These are phyloP conservation scores for Pangasianodon gigas DNA, from an alignment of 2,113 vertebrate genomes.

Conservation along the genomic window DNA sequence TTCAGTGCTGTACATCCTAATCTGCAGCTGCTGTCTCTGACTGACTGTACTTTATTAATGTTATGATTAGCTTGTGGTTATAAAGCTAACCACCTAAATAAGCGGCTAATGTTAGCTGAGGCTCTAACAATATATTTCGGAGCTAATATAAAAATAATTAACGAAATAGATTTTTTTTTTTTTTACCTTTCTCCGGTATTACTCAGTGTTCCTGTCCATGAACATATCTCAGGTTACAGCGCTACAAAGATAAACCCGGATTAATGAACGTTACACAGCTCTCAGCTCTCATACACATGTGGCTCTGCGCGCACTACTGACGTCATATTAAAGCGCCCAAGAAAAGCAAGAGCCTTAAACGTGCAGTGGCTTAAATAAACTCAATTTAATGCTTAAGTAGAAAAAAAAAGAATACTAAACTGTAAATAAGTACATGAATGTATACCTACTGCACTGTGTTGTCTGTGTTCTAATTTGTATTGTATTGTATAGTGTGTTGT, in stretches of 20 bases:
- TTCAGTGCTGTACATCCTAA: neutral
- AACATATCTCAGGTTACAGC: neutral
- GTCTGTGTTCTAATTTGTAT: neutral
- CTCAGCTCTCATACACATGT: neutral
- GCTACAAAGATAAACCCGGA: neutral
- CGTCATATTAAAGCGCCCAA: conserved; percentile 29
- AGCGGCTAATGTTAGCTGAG: neutral
- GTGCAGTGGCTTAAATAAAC: neutral
- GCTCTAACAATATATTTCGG: neutral
- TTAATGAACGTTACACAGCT: neutral
- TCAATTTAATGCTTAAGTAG: no score
- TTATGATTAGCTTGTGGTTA: neutral
- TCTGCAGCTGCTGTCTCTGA: neutral
- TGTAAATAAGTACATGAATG: neutral
- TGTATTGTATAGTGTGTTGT: neutral
- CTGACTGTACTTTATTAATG: neutral
- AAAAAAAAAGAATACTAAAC: neutral
- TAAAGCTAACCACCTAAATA: neutral
- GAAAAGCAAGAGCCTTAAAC: conserved; percentile 1
- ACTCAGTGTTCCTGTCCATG: neutral
- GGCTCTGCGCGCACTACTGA: neutral
- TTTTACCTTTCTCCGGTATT: neutral
- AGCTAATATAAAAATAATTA: neutral
- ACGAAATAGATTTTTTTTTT: neutral
- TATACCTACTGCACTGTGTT: neutral